Evolutionary conservation across 2,113 vertebrate genomes (phyloP), one percentile per base, ranked within the genome.

Genomic region (Oxyura jamaicensis): DNA sequence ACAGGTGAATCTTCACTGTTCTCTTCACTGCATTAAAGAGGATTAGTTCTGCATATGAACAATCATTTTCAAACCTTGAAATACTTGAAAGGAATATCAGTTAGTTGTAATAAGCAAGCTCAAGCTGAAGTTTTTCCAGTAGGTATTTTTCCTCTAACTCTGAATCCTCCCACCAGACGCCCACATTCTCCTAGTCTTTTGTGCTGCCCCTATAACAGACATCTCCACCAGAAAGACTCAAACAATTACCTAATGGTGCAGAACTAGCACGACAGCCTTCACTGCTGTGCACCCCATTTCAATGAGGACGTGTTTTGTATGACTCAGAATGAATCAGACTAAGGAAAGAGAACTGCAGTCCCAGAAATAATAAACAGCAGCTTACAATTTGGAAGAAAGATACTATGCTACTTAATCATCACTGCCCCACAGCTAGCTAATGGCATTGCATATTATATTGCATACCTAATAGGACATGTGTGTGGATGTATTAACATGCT

Each of bases 311-410:
- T 87, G 85, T 89, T 96, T 92, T 84, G 82, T 93, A 74, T 98
- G 98, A 98, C 94, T 98, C 98, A 98, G 95, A 97, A 90, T 97
- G 97, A 98, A 97, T 98, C 98, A 98, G 91, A 94, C 67, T 55
- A 63, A 84, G 86, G 90, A 96, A 83, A 91, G 84, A 93, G 95
- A 97, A 88, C 91, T 73, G 76, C 94, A 90, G 89, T 76, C 65
- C 44, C 82, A 94, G 88, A 97, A 97, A 96, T 95, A 97, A 96
- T 92, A 93, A 97, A 96, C 58, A 96, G 82, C 91, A 86, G 72
- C 18, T 60, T 31, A 58, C 55, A 63, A 65, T 88, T 66, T 78
- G 59, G 59, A 96, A 89, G 85, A 82, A 95, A 81, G 72, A 95
- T 65, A 39, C 78, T 62, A 46, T 52, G 67, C n/a, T 81, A 53